Conservation (phyloP, 1,140 invertebrate genomes). For the Heliconius congener region DNA sequence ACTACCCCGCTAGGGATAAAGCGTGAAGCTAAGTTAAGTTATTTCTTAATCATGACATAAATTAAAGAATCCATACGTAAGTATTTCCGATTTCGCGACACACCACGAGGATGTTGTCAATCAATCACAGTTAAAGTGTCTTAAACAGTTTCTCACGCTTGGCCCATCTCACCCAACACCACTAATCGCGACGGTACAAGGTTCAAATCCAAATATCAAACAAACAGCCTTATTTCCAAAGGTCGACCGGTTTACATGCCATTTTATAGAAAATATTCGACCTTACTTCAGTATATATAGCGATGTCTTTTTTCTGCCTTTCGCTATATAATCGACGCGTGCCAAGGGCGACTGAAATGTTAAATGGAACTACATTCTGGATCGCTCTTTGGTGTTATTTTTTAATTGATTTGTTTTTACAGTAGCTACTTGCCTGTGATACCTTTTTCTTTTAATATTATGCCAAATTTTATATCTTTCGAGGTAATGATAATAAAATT, state of each 20-base stretch:
- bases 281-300: background rate
- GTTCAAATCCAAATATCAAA: background rate
- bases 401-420: slow-evolving; percentile 10
- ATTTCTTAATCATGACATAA: background rate
- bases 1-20: too few species aligned
- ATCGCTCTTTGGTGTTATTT: background rate
- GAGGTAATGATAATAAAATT: background rate
- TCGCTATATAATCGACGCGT: slow-evolving; percentile 47
- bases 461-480: background rate
- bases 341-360: slow-evolving; percentile 46
- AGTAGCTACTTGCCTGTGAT: background rate
- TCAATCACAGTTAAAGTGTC: slow-evolving; percentile 1
- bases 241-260: slow-evolving; percentile 5
- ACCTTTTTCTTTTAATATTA: background rate
- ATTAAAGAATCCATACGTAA: background rate
- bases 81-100: background rate
- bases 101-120: slow-evolving; percentile 15
- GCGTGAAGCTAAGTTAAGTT: too few species aligned
- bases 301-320: slow-evolving; percentile 37
- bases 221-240: background rate
- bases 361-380: slow-evolving; percentile 13
- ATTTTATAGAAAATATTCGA: slow-evolving; percentile 14
- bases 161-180: background rate
- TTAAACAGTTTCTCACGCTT: slow-evolving; percentile 8
- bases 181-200: background rate